Evolutionary conservation across 53 echinoderm and acorn worm species (phyloP).

Genomic region (Arbacia lixula): DNA sequence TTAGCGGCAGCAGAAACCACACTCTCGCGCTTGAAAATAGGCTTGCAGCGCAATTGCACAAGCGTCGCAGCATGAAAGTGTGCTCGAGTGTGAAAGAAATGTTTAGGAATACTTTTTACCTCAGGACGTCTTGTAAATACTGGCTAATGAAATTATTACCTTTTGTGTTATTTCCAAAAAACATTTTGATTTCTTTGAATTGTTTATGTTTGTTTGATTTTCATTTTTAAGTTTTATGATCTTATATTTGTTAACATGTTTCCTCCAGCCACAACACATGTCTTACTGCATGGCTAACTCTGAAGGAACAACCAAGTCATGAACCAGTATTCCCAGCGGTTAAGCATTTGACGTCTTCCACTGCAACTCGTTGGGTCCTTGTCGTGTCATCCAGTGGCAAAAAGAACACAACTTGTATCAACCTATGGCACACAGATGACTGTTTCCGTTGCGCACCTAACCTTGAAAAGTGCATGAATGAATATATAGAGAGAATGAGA

Average conservation of each 20-base stretch:
- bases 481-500: constrained; percentile 58
- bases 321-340: constrained; percentile 57
- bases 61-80: constrained; percentile 4
- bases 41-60: not conserved
- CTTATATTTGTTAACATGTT: not conserved
- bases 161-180: not conserved
- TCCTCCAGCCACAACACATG: constrained; percentile 54
- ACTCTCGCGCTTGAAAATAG: constrained; percentile 18
- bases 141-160: constrained; percentile 40
- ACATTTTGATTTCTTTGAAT: not conserved
- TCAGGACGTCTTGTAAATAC: constrained; percentile 51
- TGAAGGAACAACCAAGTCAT: constrained; percentile 58
- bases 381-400: constrained; percentile 18
- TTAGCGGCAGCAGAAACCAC: too few relatives aligned
- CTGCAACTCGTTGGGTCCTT: constrained; percentile 36
- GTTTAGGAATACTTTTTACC: constrained; percentile 39
- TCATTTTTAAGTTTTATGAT: not conserved
- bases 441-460: constrained; percentile 19
- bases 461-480: constrained; percentile 57
- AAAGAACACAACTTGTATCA: constrained; percentile 54
- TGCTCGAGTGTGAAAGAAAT: constrained; percentile 41
- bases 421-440: constrained; percentile 54
- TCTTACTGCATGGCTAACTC: constrained; percentile 56
- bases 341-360: constrained; percentile 44
- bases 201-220: not conserved